Percentiles rank a stretch among this genome's conserved stretches.
phyloP scores from a whole-genome alignment of 2,113 vertebrate genomes.

The Chloroceryle aenea region DNA sequence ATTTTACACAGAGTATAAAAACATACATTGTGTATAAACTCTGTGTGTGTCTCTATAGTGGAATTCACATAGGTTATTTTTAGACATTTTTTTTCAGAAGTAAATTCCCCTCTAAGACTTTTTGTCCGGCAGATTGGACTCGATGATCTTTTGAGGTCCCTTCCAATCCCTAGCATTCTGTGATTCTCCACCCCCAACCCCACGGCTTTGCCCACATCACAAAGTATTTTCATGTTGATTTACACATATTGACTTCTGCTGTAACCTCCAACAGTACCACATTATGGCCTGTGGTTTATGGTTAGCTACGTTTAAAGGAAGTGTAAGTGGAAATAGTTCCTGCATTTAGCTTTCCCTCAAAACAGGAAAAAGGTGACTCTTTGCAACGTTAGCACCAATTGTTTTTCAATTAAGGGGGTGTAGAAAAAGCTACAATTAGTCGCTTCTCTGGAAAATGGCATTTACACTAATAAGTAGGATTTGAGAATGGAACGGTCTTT shows the following conservation, averaged over 20 bases:
- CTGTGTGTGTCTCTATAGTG: neutral
- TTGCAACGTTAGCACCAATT: neutral
- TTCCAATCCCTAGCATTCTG: too few relatives aligned
- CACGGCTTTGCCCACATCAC: neutral
- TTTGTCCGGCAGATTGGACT: neutral
- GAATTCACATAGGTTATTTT: neutral
- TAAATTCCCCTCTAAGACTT: neutral
- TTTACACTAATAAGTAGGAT: neutral
- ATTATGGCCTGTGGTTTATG: conserved; percentile 66
- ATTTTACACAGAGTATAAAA: neutral
- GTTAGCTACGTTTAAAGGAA: conserved; percentile 56
- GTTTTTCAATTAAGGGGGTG: neutral
- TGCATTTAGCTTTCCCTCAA: conserved; percentile 43
- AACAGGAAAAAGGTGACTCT: neutral
- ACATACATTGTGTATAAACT: neutral
- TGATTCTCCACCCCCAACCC: neutral
- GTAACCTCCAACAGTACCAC: conserved; percentile 34
- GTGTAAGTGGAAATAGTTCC: conserved; percentile 49
- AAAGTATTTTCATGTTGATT: neutral
- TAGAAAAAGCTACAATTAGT: neutral
- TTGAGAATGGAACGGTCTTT: conserved; percentile 11
- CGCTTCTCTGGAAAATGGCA: neutral
- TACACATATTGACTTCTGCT: conserved; percentile 10
- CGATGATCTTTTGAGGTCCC: too few relatives aligned
- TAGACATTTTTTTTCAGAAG: neutral